Evolutionary conservation across 2,888 invertebrate genomes (phyloP), one percentile per base, ranked within the genome.

Genomic region (Apodemia hepburni): DNA sequence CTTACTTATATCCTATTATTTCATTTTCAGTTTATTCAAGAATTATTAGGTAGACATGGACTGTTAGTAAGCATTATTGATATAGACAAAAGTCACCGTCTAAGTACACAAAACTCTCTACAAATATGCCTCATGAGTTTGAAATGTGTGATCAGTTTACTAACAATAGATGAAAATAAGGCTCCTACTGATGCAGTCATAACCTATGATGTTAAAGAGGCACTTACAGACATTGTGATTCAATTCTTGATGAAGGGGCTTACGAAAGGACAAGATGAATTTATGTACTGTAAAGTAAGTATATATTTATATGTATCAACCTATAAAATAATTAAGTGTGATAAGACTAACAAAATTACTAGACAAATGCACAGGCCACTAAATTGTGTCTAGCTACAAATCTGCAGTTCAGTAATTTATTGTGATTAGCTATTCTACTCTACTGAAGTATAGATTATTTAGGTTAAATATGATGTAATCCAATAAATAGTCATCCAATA

Each of bases 231-330:
- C 71, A 70, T 86, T 62, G 81, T 92, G 70, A 69, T 92, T 29
- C 79, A 75, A 60, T 83, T 87, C 71, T 70, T 93, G 54, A 75
- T 85, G 75, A 84, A 75, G 65, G 83, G 85, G 9, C 76, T 75
- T 66, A 68, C 70, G 27, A 82, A 80, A 64, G 72, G 73, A 59
- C 80, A 84, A 68, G 89, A 92, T 80, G 88, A 92, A 67, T 81
- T 90, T 71, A 73, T 89, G 54, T 87, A 89, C 74, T 89, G 85
- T 73, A 93, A 93, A 83, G 93, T 93, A 76, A 74, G 78, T 71
- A 33, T 58, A 47, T 60, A 0, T 49, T 62, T 62, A n/a, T 49
- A 58, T 64, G 33, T 60, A 17, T n/a, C 42, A 54, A 27, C 57
- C 62, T 18, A 49, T 8, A 5, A 6, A 2, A 7, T n/a, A n/a